Percentiles rank a stretch among this genome's conserved stretches.
phyloP scores from a whole-genome alignment of 2,113 vertebrate genomes.

The Tricholaema leucomelas region DNA sequence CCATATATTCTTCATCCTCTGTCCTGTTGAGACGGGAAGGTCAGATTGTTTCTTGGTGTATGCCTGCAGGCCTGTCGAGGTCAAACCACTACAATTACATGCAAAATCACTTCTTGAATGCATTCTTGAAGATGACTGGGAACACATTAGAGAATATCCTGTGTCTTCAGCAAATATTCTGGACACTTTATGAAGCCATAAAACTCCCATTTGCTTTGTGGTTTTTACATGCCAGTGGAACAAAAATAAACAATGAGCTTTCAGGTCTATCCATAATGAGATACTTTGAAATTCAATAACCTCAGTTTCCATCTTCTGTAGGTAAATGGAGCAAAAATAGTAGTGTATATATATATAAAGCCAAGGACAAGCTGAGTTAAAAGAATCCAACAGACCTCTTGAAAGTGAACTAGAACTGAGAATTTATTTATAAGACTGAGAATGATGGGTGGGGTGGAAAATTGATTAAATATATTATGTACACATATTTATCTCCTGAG shows the following conservation, averaged over 20 bases:
- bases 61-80: background rate
- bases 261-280: background rate
- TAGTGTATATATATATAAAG: background rate
- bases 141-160: background rate
- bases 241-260: background rate
- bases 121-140: background rate
- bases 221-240: background rate
- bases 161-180: background rate
- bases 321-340: background rate
- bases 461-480: background rate
- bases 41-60: background rate
- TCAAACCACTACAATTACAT: background rate
- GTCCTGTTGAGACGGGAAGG: background rate
- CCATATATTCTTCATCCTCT: fast-evolving
- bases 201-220: background rate
- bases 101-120: background rate
- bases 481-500: background rate
- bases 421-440: background rate
- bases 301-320: background rate
- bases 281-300: background rate
- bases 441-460: background rate
- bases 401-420: background rate
- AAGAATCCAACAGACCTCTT: background rate
- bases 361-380: background rate
- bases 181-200: background rate